Conservation (phyloP, 2,888 invertebrate genomes). For the Trichogramma evanescens region DNA sequence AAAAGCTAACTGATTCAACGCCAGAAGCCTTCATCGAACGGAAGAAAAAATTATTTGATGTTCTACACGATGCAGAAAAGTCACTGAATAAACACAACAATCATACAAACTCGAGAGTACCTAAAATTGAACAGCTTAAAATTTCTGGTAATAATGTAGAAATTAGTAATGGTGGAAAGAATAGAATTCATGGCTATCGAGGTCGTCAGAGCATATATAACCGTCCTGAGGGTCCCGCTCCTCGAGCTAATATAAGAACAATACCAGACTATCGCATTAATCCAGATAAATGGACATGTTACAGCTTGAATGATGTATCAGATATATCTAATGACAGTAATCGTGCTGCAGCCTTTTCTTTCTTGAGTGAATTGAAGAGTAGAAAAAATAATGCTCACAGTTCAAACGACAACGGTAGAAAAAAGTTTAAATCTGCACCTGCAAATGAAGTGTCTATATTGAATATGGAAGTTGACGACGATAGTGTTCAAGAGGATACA, state of each 20-base stretch:
- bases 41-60: too few species aligned
- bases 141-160: constrained; percentile 15
- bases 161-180: constrained; percentile 35
- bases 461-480: not conserved
- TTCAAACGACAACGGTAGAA: not conserved
- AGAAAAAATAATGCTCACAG: constrained; percentile 37
- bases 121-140: constrained; percentile 42
- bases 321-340: constrained; percentile 72
- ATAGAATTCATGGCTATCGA: constrained; percentile 57
- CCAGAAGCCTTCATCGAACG: too few species aligned
- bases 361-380: constrained; percentile 63
- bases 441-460: too few species aligned
- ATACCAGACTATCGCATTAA: constrained; percentile 57
- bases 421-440: constrained; percentile 31
- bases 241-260: constrained; percentile 45
- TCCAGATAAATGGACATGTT: constrained; percentile 77
- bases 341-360: constrained; percentile 69
- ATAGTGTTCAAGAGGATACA: not conserved
- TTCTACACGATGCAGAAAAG: constrained; percentile 45
- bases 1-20: too few species aligned
- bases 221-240: constrained; percentile 60
- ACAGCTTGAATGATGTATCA: constrained; percentile 70
- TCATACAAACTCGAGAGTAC: constrained; percentile 26
- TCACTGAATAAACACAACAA: constrained; percentile 45
- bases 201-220: constrained; percentile 76